Evolutionary conservation across 2,113 vertebrate species (phyloP), one percentile per base, ranked within the genome.

Genomic region (Tretioscincus oriximinensis): DNA sequence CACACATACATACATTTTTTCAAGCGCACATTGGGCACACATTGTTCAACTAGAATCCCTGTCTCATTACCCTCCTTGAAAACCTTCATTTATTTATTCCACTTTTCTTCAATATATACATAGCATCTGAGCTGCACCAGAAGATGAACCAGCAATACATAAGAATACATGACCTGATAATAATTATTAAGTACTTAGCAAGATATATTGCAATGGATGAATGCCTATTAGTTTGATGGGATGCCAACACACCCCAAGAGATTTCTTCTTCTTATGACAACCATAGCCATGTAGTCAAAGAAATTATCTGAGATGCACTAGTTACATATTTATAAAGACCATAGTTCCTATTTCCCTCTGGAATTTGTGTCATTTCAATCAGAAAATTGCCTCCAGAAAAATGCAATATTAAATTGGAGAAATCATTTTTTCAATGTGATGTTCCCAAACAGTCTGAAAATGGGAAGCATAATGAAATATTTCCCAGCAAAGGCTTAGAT

Each of bases 281-380:
- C 81, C 89, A 76, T 78, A 81, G 71, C 78, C 92, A 86, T 79
- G 41, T 69, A 91, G 88, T 88, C 90, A 92, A 94, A 92, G 87
- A 58, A 87, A 87, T 92, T 87, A 94, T 93, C 89, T 90, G 28
- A 84, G 69, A 79, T 90, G 60, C 87, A 83, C 83, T 76, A 78
- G 54, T 54, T 92, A 90, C 78, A 88, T 95, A 89, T 87, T 92
- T 92, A 87, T 92, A 83, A 90, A 76, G 86, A 88, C 80, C 77
- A 86, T 24, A 83, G 80, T 89, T 89, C 90, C 81, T 88, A 0
- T 84, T 87, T 92, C 94, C 90, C 92, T 79, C 85, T 75, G 87
- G 93, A 93, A 90, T 92, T 89, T 83, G 16, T 93, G 93, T 91
- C 93, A 92, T 90, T 95, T 94, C 91, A 89, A 87, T 94, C 84